Evolutionary conservation across 2,797 vertebrate genomes (phyloP).

Genomic region (Xerus rutilus): DNA sequence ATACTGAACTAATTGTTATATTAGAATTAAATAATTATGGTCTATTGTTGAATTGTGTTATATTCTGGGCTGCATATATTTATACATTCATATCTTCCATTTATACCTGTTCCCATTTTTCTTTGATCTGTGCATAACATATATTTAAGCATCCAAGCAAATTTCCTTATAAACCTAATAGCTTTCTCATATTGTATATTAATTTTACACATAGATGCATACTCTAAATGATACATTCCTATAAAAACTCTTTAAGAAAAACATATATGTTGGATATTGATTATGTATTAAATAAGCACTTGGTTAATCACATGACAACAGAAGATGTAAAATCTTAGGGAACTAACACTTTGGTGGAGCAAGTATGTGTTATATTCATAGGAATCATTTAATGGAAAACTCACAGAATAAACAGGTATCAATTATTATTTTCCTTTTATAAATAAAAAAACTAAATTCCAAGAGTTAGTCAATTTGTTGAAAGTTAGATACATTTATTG

Average conservation of each 20-base stretch:
- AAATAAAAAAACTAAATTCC: background rate
- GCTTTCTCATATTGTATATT: background rate
- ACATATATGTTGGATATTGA: background rate
- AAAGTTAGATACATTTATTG: background rate
- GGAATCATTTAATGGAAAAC: background rate
- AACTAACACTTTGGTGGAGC: background rate
- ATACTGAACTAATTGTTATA: background rate
- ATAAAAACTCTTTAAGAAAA: background rate
- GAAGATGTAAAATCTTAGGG: background rate
- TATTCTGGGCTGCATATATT: background rate
- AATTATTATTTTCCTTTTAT: background rate
- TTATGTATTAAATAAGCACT: too few species aligned
- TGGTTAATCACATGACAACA: too few species aligned
- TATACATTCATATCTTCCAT: background rate
- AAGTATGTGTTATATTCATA: background rate
- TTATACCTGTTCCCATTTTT: background rate
- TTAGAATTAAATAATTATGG: slow-evolving; percentile 32
- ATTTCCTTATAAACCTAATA: background rate
- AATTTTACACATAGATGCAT: background rate
- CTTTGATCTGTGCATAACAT: background rate
- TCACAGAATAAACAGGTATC: background rate
- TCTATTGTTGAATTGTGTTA: background rate
- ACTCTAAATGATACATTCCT: background rate
- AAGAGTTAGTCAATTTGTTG: background rate
- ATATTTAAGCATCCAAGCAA: background rate